Evolutionary conservation across 2,113 vertebrate genomes (phyloP).

Genomic region (Carassius gibelio): DNA sequence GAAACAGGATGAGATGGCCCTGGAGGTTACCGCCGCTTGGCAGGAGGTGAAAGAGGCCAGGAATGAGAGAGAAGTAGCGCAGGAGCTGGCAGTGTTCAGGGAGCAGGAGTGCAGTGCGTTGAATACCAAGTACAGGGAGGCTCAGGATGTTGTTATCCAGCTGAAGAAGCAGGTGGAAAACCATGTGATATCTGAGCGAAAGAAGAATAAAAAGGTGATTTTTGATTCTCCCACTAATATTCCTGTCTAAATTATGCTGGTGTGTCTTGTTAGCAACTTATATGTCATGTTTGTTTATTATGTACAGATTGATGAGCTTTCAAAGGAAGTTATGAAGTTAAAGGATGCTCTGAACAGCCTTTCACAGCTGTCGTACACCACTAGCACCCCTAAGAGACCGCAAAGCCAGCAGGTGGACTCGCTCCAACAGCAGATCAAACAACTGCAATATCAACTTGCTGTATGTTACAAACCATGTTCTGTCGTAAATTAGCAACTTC

Average conservation of each 20-base stretch:
- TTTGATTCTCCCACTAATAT: background rate
- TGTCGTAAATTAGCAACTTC: background rate
- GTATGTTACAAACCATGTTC: slow-evolving; percentile 74
- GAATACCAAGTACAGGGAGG: slow-evolving; percentile 77
- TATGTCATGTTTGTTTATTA: background rate
- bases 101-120: slow-evolving; percentile 79
- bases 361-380: slow-evolving; percentile 91
- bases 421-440: slow-evolving; percentile 92
- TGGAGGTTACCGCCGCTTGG: slow-evolving; percentile 82
- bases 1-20: slow-evolving; percentile 86
- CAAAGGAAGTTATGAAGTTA: slow-evolving; percentile 91
- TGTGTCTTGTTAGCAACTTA: background rate
- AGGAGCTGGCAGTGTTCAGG: slow-evolving; percentile 71
- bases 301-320: slow-evolving; percentile 89
- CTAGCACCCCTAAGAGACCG: slow-evolving; percentile 74
- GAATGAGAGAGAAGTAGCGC: slow-evolving; percentile 74
- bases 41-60: slow-evolving; percentile 80
- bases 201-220: slow-evolving; percentile 93
- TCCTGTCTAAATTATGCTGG: background rate
- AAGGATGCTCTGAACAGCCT: slow-evolving; percentile 97
- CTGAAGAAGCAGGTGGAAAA: slow-evolving; percentile 85
- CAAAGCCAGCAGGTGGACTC: slow-evolving; percentile 90
- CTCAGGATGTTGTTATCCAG: slow-evolving; percentile 85
- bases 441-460: slow-evolving; percentile 89
- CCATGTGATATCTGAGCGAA: slow-evolving; percentile 86